phyloP scores from a whole-genome alignment of 2,888 invertebrate genomes.

The Tetanocera ferruginea region DNA sequence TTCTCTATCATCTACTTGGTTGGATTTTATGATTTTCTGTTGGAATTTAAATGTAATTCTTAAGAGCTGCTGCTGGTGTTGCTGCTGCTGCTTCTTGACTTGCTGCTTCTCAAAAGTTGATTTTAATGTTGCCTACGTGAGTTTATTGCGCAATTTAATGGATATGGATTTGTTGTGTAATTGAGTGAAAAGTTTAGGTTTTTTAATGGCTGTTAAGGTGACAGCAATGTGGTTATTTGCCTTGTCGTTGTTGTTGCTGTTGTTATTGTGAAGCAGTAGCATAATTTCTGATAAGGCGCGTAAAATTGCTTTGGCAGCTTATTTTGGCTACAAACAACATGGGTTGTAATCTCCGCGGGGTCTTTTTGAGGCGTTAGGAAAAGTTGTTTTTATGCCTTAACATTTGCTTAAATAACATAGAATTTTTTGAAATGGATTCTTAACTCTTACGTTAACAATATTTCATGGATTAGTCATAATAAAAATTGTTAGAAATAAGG shows the following conservation, averaged over 20 bases:
- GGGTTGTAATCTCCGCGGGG: too few relatives aligned
- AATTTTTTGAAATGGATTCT: too few relatives aligned
- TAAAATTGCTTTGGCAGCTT: background rate
- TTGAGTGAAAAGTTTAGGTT: slow-evolving; percentile 31
- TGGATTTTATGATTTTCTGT: slow-evolving; percentile 10
- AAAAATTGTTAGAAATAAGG: too few relatives aligned
- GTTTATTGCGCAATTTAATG: slow-evolving; percentile 22
- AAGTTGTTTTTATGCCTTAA: too few relatives aligned
- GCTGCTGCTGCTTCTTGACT: background rate
- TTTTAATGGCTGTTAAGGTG: background rate
- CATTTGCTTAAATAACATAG: too few relatives aligned
- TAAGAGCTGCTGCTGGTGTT: slow-evolving; percentile 22
- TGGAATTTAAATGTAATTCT: slow-evolving; percentile 36
- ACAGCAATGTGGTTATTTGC: background rate
- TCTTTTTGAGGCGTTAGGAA: too few relatives aligned
- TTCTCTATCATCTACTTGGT: background rate
- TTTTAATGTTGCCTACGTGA: slow-evolving; percentile 32
- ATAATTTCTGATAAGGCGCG: background rate
- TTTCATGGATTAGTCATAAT: too few relatives aligned
- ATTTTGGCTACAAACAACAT: background rate
- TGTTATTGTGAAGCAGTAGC: too few relatives aligned
- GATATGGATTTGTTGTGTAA: slow-evolving; percentile 35
- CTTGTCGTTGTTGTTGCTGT: too few relatives aligned
- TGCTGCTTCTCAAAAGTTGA: slow-evolving; percentile 19
- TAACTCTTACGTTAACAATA: too few relatives aligned